Conservation (phyloP, 2,888 invertebrate genomes). For the Hyalella azteca region DNA sequence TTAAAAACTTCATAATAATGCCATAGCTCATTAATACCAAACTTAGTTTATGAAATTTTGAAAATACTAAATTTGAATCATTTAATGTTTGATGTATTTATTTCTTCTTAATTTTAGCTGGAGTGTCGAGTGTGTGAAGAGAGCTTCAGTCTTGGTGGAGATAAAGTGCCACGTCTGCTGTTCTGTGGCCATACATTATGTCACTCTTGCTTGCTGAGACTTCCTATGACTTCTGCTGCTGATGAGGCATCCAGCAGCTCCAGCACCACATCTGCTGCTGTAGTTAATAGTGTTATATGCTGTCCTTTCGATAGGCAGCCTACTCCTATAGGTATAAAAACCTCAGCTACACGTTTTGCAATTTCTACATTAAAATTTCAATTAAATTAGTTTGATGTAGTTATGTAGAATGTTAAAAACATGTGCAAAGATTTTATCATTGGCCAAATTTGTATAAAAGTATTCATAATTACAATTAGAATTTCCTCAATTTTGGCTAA, state of each 20-base stretch:
- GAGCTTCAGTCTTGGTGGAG: constrained; percentile 67
- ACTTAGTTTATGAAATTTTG: not conserved
- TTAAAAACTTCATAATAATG: no score
- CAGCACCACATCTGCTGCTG: not conserved
- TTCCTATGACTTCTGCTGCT: constrained; percentile 62
- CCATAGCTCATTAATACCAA: not conserved
- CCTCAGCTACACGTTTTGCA: not conserved
- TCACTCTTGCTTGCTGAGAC: constrained; percentile 67
- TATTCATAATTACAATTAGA: no score
- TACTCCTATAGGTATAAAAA: constrained; percentile 64
- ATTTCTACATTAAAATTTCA: not conserved
- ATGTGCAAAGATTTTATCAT: not conserved
- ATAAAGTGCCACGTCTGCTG: constrained; percentile 67
- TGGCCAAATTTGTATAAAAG: no score
- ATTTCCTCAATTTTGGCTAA: no score
- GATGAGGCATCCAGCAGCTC: not conserved
- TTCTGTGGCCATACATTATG: constrained; percentile 69
- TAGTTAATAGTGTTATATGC: constrained; percentile 61
- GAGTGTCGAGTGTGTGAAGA: constrained; percentile 70
- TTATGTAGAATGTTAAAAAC: not conserved
- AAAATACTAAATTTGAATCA: not conserved
- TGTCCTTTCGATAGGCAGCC: constrained; percentile 70
- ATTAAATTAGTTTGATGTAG: not conserved
- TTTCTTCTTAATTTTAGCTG: constrained; percentile 59
- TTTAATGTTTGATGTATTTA: not conserved